Base-by-base conservation (phyloP, 2,113 vertebrate genomes). In the Bambusicola thoracicus region DNA sequence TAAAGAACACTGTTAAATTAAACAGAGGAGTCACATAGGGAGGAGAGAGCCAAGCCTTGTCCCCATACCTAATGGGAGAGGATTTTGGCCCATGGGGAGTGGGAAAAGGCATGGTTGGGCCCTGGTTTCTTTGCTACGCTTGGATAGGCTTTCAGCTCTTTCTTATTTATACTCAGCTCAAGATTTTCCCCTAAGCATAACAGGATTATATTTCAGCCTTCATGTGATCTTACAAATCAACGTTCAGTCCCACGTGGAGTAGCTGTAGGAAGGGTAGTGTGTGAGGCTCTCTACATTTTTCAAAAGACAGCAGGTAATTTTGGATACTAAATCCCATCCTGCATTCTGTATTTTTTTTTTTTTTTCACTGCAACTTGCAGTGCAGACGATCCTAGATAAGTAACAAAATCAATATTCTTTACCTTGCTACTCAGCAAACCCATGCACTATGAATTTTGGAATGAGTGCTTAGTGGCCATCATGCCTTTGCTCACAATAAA, bases 11-110 rank as follows among this genome's bases (percentile, higher is more conserved):
- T 32, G 13, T 15, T 74, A 79, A 75, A 40, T 53, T 69, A 75
- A 46, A n/a, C 32, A 74, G 27, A 76, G 27, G 19, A 67, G 24
- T 32, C 1, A 5, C 0, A 1, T 8, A 44, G 29, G n/a, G 11
- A 65, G 25, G 25, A 36, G n/a, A 21, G 15, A 59, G n/a, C 11
- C 38, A 43, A 53, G 5, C 14, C 22, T 44, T 61, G 30, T n/a
- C 4, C 18, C 9, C 1, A 0, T 1, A 2, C 56, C 36, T 74
- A 8, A 24, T 53, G 30, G 17, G 38, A 41, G 25, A 5, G 13
- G 25, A 30, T n/a, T 46, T 7, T 13, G 6, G 20, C 36, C 11
- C 38, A 41, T 8, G 18, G 41, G 0, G 0, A 68, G 18, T 11
- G 22, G 38, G 34, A 66, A 88, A 62, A 3, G 66, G 16, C 5